Evolutionary conservation across 2,888 invertebrate genomes (phyloP), one percentile per base, ranked within the genome.

Genomic region (Drosophila affinis): DNA sequence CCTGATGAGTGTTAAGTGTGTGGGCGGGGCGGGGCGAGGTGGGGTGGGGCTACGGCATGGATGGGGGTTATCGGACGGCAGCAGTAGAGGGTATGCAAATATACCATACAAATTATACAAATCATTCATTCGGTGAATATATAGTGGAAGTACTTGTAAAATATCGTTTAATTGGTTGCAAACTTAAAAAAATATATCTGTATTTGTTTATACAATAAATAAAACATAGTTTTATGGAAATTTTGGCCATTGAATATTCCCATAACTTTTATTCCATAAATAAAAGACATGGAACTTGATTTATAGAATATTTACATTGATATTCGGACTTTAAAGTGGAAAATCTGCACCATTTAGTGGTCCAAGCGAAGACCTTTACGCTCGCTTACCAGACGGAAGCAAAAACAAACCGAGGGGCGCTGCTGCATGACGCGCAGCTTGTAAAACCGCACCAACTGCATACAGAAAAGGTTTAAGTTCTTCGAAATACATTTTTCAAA

Each of bases 1-100:
- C 53, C 55, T 73, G 79, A 84, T 77, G 82, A 77, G 77, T 85
- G 77, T 81, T 84, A 84, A 84, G 65, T 80, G 71, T 64, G 75
- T 48, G 71, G 63, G 49, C 27, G 57, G 3, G 34, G 18, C 21
- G 27, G 10, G 14, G 48, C 1, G 12, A 48, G 29, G 14, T 1
- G 9, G 27, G 55, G 5, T 21, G 21, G 21, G 21, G 21, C 3
- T 21, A 21, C 21, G 3, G 21, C 0, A 9, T 9, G 34, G 14
- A 5, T 5, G 14, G 39, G 14, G 39, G 39, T n/a, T 39, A 39
- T 39, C 39, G n/a, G 39, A n/a, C n/a, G n/a, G n/a, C 14, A 14
- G 39, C 32, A 32, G 14, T 12, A 39, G 14, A 39, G n/a, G 39
- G 39, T 39, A 39, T 39, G 39, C n/a, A 14, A 39, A 39, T 14